phyloP scores from a whole-genome alignment of 2,888 invertebrate genomes.

The Dasysyrphus tricinctus region DNA sequence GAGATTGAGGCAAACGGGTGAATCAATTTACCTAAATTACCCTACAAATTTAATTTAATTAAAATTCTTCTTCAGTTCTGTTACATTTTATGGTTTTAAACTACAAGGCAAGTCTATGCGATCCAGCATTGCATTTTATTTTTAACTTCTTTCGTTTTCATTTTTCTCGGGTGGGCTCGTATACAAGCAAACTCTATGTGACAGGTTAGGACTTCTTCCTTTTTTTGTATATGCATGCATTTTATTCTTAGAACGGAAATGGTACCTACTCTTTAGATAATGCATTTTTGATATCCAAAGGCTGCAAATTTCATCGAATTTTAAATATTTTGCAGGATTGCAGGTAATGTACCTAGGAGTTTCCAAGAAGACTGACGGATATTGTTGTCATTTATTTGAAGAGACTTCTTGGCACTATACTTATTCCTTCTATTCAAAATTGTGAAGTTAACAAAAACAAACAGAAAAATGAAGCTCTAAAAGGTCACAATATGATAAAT shows the following conservation, averaged over 20 bases:
- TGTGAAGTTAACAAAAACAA: not conserved
- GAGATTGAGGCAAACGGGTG: too few species aligned
- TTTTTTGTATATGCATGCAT: not conserved
- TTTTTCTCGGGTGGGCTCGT: not conserved
- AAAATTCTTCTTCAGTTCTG: too few species aligned
- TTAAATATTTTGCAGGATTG: not conserved
- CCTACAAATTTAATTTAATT: too few species aligned
- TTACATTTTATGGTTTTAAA: too few species aligned
- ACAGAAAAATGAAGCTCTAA: not conserved
- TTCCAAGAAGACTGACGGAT: not conserved
- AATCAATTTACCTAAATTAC: too few species aligned
- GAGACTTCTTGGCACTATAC: not conserved
- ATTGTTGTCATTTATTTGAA: slow-evolving; percentile 7
- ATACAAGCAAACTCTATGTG: not conserved
- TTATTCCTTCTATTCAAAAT: not conserved
- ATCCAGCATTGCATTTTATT: too few species aligned
- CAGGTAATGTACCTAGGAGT: not conserved
- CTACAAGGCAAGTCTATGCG: too few species aligned
- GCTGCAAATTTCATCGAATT: not conserved
- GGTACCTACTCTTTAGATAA: not conserved
- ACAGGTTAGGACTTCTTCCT: not conserved
- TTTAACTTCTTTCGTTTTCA: not conserved
- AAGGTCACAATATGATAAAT: too few species aligned
- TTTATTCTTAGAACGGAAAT: not conserved
- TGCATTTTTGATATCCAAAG: not conserved